phyloP scores from a whole-genome alignment of 2,113 vertebrate genomes.

The Hippoglossus stenolepis region DNA sequence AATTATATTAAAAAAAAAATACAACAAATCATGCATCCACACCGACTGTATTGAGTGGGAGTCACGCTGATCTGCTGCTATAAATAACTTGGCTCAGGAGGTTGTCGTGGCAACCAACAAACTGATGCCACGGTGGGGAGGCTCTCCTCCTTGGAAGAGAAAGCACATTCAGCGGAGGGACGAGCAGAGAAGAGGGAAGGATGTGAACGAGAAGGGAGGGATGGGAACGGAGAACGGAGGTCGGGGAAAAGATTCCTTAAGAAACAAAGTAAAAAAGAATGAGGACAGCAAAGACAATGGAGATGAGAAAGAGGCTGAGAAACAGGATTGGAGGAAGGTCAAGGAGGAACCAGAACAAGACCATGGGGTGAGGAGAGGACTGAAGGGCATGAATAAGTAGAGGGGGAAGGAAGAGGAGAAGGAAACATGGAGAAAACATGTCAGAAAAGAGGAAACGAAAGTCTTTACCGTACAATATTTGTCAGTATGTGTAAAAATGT shows the following conservation, averaged over 20 bases:
- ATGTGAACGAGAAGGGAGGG: conserved; percentile 4
- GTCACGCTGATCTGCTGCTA: conserved; percentile 67
- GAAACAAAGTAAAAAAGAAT: background rate
- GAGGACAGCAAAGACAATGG: background rate
- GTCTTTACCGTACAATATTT: background rate
- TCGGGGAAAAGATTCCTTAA: background rate
- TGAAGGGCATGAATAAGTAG: background rate
- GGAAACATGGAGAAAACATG: background rate
- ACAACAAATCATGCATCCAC: conserved; percentile 13
- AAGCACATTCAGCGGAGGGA: conserved; percentile 23
- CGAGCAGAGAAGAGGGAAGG: conserved; percentile 14
- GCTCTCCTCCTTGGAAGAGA: conserved; percentile 47
- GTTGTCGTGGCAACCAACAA: conserved; percentile 79
- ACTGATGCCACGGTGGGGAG: conserved; percentile 70
- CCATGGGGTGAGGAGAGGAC: background rate
- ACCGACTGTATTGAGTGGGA: conserved; percentile 42
- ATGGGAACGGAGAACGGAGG: background rate
- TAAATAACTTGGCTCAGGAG: conserved; percentile 72
- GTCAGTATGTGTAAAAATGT: too few species aligned
- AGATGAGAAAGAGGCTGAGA: background rate
- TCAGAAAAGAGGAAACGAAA: background rate
- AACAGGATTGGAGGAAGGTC: conserved; percentile 11
- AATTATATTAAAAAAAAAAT: background rate
- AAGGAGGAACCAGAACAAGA: background rate
- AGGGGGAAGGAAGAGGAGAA: background rate